Conservation (phyloP, 2,113 vertebrate genomes). For the Oreochromis niloticus region DNA sequence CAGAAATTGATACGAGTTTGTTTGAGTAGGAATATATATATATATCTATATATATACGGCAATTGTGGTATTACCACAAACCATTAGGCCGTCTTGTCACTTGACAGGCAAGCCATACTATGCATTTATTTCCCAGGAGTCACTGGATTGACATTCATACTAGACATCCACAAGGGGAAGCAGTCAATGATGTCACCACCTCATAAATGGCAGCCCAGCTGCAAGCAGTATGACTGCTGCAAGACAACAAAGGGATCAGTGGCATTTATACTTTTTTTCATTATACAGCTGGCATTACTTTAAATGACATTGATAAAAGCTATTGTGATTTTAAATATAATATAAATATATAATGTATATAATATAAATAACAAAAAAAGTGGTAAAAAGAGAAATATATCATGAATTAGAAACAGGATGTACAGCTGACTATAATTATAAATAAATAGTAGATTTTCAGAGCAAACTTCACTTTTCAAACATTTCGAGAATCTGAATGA, state of each 20-base stretch:
- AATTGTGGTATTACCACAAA: neutral
- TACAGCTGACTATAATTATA: neutral
- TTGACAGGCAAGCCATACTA: neutral
- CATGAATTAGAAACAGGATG: neutral
- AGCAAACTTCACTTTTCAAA: neutral
- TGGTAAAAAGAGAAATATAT: neutral
- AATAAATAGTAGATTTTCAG: neutral
- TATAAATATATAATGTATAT: neutral
- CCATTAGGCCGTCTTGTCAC: neutral
- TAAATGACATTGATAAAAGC: neutral
- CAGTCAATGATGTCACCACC: neutral
- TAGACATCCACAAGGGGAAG: neutral
- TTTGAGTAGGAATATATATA: neutral
- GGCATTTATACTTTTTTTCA: neutral
- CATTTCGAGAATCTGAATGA: neutral
- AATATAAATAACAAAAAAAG: neutral
- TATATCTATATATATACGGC: accelerated
- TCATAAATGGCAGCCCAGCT: neutral
- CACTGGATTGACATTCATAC: neutral
- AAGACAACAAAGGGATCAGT: neutral
- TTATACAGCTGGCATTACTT: neutral
- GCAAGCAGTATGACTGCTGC: neutral
- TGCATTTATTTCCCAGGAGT: neutral
- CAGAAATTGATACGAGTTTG: neutral
- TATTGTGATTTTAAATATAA: neutral